phyloP scores from a whole-genome alignment of 1,140 invertebrate species.

The Magallana ariakensis region DNA sequence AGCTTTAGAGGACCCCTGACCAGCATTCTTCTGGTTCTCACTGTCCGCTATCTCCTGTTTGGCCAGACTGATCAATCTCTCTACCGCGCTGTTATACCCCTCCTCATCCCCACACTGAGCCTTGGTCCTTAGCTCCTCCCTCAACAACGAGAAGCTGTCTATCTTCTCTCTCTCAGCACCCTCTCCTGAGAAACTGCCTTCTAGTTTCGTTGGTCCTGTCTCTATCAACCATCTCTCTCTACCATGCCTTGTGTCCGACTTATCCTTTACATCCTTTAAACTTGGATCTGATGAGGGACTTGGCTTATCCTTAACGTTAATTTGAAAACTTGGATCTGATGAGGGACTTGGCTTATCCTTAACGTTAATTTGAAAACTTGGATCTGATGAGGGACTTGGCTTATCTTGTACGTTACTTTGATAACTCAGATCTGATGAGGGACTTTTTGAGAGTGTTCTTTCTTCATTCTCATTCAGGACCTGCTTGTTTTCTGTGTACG shows the following conservation, averaged over 20 bases:
- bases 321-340: neutral
- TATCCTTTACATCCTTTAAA: neutral
- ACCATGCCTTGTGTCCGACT: neutral
- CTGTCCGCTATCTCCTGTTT: constrained; percentile 55
- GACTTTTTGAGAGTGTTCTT: neutral
- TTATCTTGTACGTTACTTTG: neutral
- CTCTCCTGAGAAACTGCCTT: neutral
- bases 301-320: neutral
- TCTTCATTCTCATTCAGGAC: neutral
- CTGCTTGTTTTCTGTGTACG: neutral
- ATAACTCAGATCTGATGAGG: neutral
- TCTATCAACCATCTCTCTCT: neutral
- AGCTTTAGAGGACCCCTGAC: neutral
- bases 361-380: neutral
- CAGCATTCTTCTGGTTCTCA: constrained; percentile 21
- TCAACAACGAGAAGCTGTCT: constrained; percentile 3
- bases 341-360: neutral
- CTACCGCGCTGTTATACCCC: constrained; percentile 48
- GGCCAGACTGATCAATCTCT: constrained; percentile 49
- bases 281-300: neutral
- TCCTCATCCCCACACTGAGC: constrained; percentile 36
- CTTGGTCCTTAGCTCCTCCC: constrained; percentile 25
- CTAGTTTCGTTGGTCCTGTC: neutral
- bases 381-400: neutral
- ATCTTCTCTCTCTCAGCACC: neutral